Percentiles rank a stretch among this genome's conserved stretches.
phyloP scores from a whole-genome alignment of 2,888 invertebrate genomes.

The Volucella zonaria region DNA sequence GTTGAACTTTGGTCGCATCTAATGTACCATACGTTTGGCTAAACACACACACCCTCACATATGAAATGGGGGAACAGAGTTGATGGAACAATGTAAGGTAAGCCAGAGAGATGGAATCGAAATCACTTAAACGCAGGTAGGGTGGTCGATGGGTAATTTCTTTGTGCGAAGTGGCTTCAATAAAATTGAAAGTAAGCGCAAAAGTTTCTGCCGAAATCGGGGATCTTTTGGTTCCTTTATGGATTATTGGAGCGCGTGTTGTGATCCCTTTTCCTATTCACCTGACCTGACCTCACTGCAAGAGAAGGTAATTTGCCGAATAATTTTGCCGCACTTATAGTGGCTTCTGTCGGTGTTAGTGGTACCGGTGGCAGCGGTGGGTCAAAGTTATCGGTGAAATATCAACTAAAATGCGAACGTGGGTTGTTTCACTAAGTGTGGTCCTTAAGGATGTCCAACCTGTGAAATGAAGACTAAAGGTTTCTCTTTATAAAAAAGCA shows the following conservation, averaged over 20 bases:
- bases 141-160: constrained; percentile 37
- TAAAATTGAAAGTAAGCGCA: constrained; percentile 62
- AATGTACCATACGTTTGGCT: not conserved
- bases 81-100: constrained; percentile 32
- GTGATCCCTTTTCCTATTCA: constrained; percentile 65
- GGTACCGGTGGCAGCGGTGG: constrained; percentile 25
- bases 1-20: constrained; percentile 26
- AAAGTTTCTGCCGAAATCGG: constrained; percentile 58
- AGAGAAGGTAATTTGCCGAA: constrained; percentile 67
- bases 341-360: too few species aligned
- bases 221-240: constrained; percentile 52
- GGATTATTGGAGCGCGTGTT: constrained; percentile 61
- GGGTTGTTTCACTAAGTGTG: constrained; percentile 59
- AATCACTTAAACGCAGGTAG: constrained; percentile 69
- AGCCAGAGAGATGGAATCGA: constrained; percentile 37
- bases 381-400: constrained; percentile 60
- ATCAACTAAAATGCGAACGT: constrained; percentile 66
- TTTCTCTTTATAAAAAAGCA: constrained; percentile 17
- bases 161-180: constrained; percentile 51
- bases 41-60: not conserved
- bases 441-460: constrained; percentile 52
- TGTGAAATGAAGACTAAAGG: constrained; percentile 23
- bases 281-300: constrained; percentile 51
- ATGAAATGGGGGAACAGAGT: constrained; percentile 11
- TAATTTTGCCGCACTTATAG: constrained; percentile 60